A percentile compares a stretch with the other conserved stretches of the same genome.
phyloP scores from a whole-genome alignment of 2,113 vertebrate species.

The Gobius niger region DNA sequence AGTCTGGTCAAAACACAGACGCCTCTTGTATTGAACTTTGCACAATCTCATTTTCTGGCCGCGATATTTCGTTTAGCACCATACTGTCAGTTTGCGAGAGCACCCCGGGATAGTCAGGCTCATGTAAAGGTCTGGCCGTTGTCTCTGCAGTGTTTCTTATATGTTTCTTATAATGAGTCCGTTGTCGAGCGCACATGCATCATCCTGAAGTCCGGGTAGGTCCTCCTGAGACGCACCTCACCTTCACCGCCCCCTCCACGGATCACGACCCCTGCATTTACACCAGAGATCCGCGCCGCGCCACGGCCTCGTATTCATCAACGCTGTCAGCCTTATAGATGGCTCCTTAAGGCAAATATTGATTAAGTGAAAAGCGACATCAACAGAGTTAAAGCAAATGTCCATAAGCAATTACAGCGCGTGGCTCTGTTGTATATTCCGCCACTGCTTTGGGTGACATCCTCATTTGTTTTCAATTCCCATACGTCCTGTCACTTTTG shows the following conservation, averaged over 20 bases:
- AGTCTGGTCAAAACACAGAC: no score
- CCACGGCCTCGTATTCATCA: slow-evolving; percentile 52
- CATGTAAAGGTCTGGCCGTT: not conserved
- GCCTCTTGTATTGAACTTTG: no score
- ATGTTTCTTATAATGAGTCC: slow-evolving; percentile 22
- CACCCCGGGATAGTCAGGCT: not conserved
- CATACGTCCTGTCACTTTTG: slow-evolving; percentile 55
- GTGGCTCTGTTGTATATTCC: slow-evolving; percentile 50
- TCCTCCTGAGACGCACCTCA: slow-evolving; percentile 4
- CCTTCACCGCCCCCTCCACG: slow-evolving; percentile 19
- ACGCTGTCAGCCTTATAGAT: slow-evolving; percentile 70
- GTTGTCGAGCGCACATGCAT: slow-evolving; percentile 42
- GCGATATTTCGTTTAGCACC: not conserved
- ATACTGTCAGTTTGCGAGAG: not conserved
- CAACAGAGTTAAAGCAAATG: slow-evolving; percentile 72
- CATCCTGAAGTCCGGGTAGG: slow-evolving; percentile 37
- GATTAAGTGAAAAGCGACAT: slow-evolving; percentile 67
- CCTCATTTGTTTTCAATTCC: slow-evolving; percentile 68
- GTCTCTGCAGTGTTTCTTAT: not conserved
- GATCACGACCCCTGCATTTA: slow-evolving; percentile 54
- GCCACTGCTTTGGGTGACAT: slow-evolving; percentile 59
- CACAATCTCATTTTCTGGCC: no score
- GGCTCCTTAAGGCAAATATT: slow-evolving; percentile 74
- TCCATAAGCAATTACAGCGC: slow-evolving; percentile 71
- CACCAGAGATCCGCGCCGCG: slow-evolving; percentile 53